Base-by-base conservation (phyloP, 1,140 invertebrate species). In the Uloborus diversus region DNA sequence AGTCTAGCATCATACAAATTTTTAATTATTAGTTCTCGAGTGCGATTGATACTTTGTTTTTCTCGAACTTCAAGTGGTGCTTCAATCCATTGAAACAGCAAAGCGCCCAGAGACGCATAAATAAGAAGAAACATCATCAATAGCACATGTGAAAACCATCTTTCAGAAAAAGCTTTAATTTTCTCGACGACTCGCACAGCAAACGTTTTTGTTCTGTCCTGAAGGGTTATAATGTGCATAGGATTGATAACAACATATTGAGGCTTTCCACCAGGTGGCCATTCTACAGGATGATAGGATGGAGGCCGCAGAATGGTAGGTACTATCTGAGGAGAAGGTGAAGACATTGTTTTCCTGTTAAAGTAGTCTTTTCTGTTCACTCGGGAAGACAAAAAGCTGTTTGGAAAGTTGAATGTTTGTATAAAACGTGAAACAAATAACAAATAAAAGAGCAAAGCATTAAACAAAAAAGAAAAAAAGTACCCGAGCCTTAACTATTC, bases 71-170 rank as follows among this genome's bases (percentile, higher is more conserved):
- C 84, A 3, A 70, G 49, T 49, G 78, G 69, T n/a, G 59, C 83
- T 89, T 96, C 94, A 20, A 94, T 86, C 25, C 90, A 88, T 25
- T 91, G 86, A 85, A 96, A 96, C 11, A 94, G 87, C 42, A 91
- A 86, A 0, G 93, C 94, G 28, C 94, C 94, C 0, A 92, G 89
- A 28, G 92, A 86, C 81, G 91, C 95, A 85, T 95, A 96, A 5
- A 91, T 86, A 30, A 92, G 86, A 33, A 96, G 90, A 81, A 95
- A 90, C 68, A 93, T 83, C 82, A 93, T 90, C 71, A 96, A 89
- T 85, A 96, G 94, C 37, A 94, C 90, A 87, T 96, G 94, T 9
- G 94, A 95, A 85, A 96, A 95, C 93, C 94, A 96, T 80, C 90
- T 90, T 83, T 91, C 92, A 1, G 93, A 95, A 89, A 91, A 91